Conservation (phyloP, 2,888 invertebrate species). For the Schrankia costaestrigalis region DNA sequence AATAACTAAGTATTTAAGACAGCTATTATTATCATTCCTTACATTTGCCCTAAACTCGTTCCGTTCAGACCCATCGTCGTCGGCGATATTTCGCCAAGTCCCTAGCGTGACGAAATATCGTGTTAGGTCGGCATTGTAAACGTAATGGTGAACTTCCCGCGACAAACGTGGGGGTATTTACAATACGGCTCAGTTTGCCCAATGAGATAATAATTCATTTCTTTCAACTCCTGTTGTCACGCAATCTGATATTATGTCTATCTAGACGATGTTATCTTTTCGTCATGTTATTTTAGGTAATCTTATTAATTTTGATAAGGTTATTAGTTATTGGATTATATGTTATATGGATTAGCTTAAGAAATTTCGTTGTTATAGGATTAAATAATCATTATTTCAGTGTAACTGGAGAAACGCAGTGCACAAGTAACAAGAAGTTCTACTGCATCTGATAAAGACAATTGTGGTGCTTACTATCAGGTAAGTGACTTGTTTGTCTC, state of each 20-base stretch:
- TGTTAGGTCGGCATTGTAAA: constrained; percentile 29
- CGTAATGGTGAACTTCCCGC: constrained; percentile 42
- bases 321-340: too few relatives aligned
- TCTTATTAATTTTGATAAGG: too few relatives aligned
- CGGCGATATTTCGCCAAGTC: constrained; percentile 1
- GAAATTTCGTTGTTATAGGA: too few relatives aligned
- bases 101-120: constrained; percentile 34
- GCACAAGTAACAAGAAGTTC: too few relatives aligned
- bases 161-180: constrained; percentile 39
- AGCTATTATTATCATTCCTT: neutral
- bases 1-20: too few relatives aligned
- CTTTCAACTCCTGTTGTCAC: constrained; percentile 19
- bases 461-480: too few relatives aligned
- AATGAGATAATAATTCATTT: constrained; percentile 26
- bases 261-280: constrained; percentile 14
- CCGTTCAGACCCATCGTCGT: neutral
- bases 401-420: too few relatives aligned
- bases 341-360: too few relatives aligned
- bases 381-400: too few relatives aligned
- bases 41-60: constrained; percentile 6
- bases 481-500: too few relatives aligned
- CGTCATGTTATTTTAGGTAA: too few relatives aligned
- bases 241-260: constrained; percentile 15
- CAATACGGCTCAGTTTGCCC: constrained; percentile 21
- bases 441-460: too few relatives aligned